These are phyloP conservation scores for Wiebesia pumilae DNA, from an alignment of 1,140 invertebrate genomes.

Conservation along the genomic window DNA sequence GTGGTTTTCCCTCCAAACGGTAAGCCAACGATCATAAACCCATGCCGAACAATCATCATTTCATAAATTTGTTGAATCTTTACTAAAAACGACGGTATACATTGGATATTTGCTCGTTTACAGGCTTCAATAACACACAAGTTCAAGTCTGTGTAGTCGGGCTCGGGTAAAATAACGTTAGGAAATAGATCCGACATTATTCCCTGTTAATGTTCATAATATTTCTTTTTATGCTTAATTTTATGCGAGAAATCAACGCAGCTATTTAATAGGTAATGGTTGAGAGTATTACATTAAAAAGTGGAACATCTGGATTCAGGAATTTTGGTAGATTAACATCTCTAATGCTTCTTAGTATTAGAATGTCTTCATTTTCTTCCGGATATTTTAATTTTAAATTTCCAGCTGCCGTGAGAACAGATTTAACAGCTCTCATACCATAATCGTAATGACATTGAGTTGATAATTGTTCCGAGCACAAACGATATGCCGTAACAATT, in stretches of 20 bases:
- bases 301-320: constrained; percentile 88
- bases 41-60: constrained; percentile 95
- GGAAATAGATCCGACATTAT: constrained; percentile 95
- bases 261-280: not conserved
- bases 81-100: constrained; percentile 88
- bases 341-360: constrained; percentile 91
- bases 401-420: constrained; percentile 91
- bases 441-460: constrained; percentile 98
- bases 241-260: not conserved
- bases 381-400: constrained; percentile 93
- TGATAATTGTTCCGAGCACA: constrained; percentile 96
- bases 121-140: constrained; percentile 80
- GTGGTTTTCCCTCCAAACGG: constrained; percentile 92
- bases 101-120: constrained; percentile 86
- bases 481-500: constrained; percentile 93
- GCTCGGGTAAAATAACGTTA: constrained; percentile 83
- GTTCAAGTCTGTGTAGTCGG: constrained; percentile 80
- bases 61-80: constrained; percentile 96
- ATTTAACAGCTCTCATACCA: constrained; percentile 92
- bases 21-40: constrained; percentile 92
- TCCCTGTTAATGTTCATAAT: constrained; percentile 77
- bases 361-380: constrained; percentile 86
- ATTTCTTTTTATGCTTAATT: not conserved
- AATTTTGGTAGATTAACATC: constrained; percentile 97
- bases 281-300: constrained; percentile 80